Evolutionary conservation across 2,113 vertebrate genomes (phyloP).

Genomic region (Pheucticus melanocephalus): DNA sequence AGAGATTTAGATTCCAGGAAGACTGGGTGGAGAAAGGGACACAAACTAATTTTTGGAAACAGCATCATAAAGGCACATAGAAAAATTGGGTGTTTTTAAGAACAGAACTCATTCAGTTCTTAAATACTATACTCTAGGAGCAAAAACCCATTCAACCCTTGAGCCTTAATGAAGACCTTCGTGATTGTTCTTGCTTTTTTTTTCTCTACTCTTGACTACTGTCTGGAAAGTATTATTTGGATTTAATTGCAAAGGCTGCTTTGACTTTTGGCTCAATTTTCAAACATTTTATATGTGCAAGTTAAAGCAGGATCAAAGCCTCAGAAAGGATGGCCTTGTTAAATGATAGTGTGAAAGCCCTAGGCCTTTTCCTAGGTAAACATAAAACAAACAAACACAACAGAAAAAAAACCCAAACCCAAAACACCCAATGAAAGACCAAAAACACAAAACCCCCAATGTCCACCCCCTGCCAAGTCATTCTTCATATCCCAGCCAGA

Average conservation of each 20-base stretch:
- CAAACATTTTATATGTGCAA: neutral
- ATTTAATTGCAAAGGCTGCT: neutral
- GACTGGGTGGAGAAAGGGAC: neutral
- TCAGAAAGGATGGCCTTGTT: neutral
- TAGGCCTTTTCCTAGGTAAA: neutral
- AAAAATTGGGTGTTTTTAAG: neutral
- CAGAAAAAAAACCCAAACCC: neutral
- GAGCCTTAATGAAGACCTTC: neutral
- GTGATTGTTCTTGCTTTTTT: neutral
- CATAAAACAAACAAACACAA: neutral
- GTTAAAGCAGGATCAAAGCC: neutral
- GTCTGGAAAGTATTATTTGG: neutral
- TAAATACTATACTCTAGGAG: neutral
- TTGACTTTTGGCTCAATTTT: neutral
- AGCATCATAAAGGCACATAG: neutral
- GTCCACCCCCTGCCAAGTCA: neutral
- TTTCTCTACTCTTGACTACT: neutral
- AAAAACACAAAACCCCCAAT: neutral
- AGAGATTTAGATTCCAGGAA: neutral
- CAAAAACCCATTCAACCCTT: neutral
- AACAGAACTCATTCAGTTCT: neutral
- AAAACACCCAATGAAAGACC: fast-evolving
- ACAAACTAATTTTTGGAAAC: neutral
- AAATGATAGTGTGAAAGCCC: neutral
- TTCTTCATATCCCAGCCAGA: neutral